Percentiles rank a stretch among this genome's conserved stretches.
These are phyloP conservation scores for Andricus quercusramuli DNA, from an alignment of 2,888 invertebrate species.

Conservation along the genomic window DNA sequence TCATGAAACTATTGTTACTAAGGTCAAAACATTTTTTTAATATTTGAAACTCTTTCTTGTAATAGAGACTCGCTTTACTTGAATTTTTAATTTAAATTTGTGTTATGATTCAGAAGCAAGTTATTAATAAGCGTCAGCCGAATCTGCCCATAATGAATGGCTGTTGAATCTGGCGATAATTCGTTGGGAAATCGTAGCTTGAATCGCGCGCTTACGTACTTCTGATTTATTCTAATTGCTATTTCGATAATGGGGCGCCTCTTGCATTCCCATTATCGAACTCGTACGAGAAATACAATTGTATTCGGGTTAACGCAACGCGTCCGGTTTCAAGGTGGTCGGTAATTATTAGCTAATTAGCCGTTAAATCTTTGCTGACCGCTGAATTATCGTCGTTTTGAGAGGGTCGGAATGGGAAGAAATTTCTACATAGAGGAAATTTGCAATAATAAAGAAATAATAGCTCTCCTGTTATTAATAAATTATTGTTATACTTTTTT, in stretches of 20 bases:
- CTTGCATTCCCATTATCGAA: constrained; percentile 78
- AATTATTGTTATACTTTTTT: background rate
- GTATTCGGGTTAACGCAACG: constrained; percentile 75
- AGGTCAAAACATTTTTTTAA: background rate
- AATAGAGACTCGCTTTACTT: background rate
- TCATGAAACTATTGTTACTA: background rate
- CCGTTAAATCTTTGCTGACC: constrained; percentile 74
- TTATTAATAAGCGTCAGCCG: constrained; percentile 23
- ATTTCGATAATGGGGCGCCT: constrained; percentile 76
- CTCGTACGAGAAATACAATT: constrained; percentile 74
- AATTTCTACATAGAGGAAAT: constrained; percentile 48
- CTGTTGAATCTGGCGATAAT: constrained; percentile 49
- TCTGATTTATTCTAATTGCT: constrained; percentile 78
- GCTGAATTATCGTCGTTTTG: constrained; percentile 65
- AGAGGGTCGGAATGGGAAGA: constrained; percentile 13
- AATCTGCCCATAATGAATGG: constrained; percentile 26
- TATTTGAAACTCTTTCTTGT: background rate
- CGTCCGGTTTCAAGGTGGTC: constrained; percentile 58
- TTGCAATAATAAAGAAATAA: constrained; percentile 46
- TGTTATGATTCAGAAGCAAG: background rate
- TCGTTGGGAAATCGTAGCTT: constrained; percentile 49
- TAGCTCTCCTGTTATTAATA: constrained; percentile 22
- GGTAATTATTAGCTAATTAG: constrained; percentile 77
- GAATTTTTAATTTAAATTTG: background rate
- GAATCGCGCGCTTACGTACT: constrained; percentile 54